Evolutionary conservation across 2,888 invertebrate species (phyloP), one percentile per base, ranked within the genome.

Genomic region (Andrena praecox): DNA sequence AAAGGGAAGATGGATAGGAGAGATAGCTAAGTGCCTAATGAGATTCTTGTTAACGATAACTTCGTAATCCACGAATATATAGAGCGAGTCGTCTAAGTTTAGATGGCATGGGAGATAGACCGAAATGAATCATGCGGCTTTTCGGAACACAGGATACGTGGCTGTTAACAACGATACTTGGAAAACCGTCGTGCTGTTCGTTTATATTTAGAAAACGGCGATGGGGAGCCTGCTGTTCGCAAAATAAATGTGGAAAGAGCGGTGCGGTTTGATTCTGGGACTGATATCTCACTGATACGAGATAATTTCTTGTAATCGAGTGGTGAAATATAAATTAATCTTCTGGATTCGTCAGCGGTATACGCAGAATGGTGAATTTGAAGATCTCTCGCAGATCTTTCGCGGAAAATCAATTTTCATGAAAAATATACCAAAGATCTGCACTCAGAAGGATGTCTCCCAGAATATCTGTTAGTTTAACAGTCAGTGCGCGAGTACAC

Each of bases 41-140:
- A 24, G 48, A 64, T 64, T 72, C 75, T n/a, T 56, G 68, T 64
- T 72, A 42, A 59, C 71, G 80, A 80, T 76, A 72, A 66, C 12
- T 6, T 16, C 52, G 62, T 7, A 56, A 66, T 33, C n/a, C 29
- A 68, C 62, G 75, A 72, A 85, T 85, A 85, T 85, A 80, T 42
- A 68, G 63, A 75, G 20, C 52, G 79, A 63, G 68, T 16, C 24
- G 16, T 27, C 75, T 75, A 80, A 81, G 31, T 84, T 84, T 86
- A 63, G 71, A 33, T 27, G 0, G 29, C 8, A 52, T 42, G 54
- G 54, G 12, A 50, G 70, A 84, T 66, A 71, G n/a, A 16, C 35
- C 20, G 6, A 69, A 74, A 67, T 86, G 87, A 86, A 73, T 87
- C 87, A 84, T 50, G 20, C 68, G 67, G 35, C 42, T 86, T 77